A percentile compares a stretch with the other conserved stretches of the same genome.
phyloP scores from a whole-genome alignment of 2,113 vertebrate genomes.

The Furnarius figulus region DNA sequence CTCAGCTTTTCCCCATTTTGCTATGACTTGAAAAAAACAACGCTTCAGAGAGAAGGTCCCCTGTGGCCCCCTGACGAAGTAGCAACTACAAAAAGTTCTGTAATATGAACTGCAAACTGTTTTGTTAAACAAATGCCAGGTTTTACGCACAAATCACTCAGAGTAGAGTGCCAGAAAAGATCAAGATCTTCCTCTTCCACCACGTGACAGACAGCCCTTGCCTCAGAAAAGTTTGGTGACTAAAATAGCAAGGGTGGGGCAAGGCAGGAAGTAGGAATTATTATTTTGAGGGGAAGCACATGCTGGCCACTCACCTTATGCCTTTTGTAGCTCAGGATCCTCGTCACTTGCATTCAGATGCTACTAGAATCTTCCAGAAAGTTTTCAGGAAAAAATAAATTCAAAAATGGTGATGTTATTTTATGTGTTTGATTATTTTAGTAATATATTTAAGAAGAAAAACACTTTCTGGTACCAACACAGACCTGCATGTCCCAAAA shows the following conservation, averaged over 20 bases:
- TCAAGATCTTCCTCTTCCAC: neutral
- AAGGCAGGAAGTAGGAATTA: slow-evolving; percentile 16
- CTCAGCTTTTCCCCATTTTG: neutral
- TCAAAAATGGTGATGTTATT: neutral
- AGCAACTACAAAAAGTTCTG: neutral
- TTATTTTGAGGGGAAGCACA: slow-evolving; percentile 8
- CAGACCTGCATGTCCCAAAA: neutral
- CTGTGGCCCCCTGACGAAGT: neutral
- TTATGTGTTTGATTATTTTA: neutral
- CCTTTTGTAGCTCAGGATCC: neutral
- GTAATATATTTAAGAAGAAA: neutral
- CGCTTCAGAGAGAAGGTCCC: neutral
- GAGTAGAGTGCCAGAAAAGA: neutral
- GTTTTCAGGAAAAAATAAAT: neutral
- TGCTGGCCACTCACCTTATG: neutral
- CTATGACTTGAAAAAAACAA: neutral
- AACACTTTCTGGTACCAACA: neutral
- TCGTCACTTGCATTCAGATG: neutral
- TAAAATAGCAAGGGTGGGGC: slow-evolving; percentile 40
- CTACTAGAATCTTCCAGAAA: neutral
- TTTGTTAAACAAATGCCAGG: neutral
- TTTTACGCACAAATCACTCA: neutral
- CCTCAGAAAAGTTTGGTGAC: neutral
- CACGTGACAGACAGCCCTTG: accelerated
- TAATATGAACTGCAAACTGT: neutral